Base-by-base conservation (phyloP, 2,888 invertebrate genomes). In the Amiota communis region DNA sequence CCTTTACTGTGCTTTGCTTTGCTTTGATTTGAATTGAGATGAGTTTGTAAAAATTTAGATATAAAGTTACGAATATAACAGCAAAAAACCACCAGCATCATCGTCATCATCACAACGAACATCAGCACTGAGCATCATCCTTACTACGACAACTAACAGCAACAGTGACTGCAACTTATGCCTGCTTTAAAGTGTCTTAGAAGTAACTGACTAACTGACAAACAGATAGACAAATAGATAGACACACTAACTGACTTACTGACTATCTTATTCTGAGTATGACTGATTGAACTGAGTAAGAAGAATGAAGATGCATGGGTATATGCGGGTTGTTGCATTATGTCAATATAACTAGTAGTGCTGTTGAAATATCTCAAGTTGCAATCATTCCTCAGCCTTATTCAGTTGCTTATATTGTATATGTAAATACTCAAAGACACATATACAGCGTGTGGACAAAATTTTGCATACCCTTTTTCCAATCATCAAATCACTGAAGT, bases 401-500 rank as follows among this genome's bases (percentile, higher is more conserved):
- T 11, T 4, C 10, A 15, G 15, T 12, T 8, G 8, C 59, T 23
- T 23, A 23, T 2, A 23, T 12, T 8, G 8, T 20, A 2, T 23
- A 23, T 2, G 3, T 23, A 23, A 2, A 23, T 23, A 23, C 23
- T 23, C 3, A 59, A 17, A 15, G 12, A 20, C 20, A 51, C 53
- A 51, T 1, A 51, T 51, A 12, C 12, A 51, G 8, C 10, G 13
- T 51, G 10, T 51, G 8, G 12, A n/a, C 12, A n/a, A 2, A 12
- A 51, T n/a, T 0, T n/a, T n/a, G 4, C 12, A n/a, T 51, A n/a
- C 4, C 51, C 51, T n/a, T 51, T 2, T 51, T 51, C 51, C 57
- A 17, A 17, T 17, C 57, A 11, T 20, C 20, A 10, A 8, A 53
- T 13, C n/a, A 53, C 53, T 79, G 77, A 83, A 85, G 82, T 85